Evolutionary conservation across 2,797 vertebrate genomes (phyloP).

Genomic region (Artibeus jamaicensis): DNA sequence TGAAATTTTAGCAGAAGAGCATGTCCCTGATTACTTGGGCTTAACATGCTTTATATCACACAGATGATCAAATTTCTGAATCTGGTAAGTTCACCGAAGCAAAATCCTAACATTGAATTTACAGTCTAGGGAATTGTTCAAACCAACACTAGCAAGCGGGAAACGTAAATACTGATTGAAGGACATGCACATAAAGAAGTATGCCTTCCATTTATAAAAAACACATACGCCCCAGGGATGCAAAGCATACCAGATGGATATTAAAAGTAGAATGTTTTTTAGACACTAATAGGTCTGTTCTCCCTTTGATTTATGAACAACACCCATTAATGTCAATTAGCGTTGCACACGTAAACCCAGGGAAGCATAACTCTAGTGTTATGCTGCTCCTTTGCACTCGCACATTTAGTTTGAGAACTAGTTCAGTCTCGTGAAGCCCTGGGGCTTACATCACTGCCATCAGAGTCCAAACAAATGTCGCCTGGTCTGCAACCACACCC

Average conservation of each 20-base stretch:
- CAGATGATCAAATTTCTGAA: background rate
- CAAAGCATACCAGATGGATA: slow-evolving; percentile 47
- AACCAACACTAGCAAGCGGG: slow-evolving; percentile 22
- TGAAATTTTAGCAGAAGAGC: slow-evolving; percentile 15
- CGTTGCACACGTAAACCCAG: background rate
- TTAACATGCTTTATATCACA: slow-evolving; percentile 12
- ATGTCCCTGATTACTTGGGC: background rate
- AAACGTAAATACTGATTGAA: slow-evolving; percentile 33
- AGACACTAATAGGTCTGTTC: slow-evolving; percentile 29
- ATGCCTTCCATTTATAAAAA: slow-evolving; percentile 6
- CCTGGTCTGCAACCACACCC: background rate
- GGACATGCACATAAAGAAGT: slow-evolving; percentile 20
- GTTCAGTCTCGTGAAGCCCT: background rate
- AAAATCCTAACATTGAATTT: slow-evolving; percentile 56
- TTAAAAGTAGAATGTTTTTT: slow-evolving; percentile 6
- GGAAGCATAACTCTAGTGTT: background rate
- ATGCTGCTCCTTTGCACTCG: background rate
- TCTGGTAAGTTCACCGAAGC: slow-evolving; percentile 40
- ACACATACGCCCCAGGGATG: background rate
- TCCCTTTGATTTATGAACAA: background rate
- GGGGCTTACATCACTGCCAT: background rate
- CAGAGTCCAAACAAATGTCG: background rate
- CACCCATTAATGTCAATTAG: slow-evolving; percentile 47
- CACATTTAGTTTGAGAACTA: slow-evolving; percentile 22
- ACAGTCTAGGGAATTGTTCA: background rate